phyloP scores from a whole-genome alignment of 2,797 vertebrate species.

The Siniperca undulata region DNA sequence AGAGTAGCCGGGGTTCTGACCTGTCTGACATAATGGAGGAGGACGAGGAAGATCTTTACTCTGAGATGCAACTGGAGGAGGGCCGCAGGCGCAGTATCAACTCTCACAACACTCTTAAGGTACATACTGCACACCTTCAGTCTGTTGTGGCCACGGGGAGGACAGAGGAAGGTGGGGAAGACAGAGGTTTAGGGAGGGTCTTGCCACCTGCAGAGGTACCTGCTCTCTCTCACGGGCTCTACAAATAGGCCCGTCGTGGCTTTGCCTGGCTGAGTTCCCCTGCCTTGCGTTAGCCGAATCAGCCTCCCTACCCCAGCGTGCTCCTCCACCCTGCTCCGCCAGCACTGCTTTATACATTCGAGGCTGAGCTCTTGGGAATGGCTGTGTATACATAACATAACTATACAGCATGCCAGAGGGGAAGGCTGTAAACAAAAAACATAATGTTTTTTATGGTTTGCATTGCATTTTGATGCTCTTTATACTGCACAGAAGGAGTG shows the following conservation, averaged over 20 bases:
- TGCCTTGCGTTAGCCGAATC: slow-evolving; percentile 43
- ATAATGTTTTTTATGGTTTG: slow-evolving; percentile 34
- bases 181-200: background rate
- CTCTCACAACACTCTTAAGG: slow-evolving; percentile 95
- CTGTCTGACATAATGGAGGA: slow-evolving; percentile 99
- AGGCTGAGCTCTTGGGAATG: slow-evolving; percentile 72
- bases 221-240: slow-evolving; percentile 50
- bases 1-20: slow-evolving; percentile 98
- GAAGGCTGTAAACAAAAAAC: slow-evolving; percentile 36
- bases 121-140: slow-evolving; percentile 73
- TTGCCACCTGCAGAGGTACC: slow-evolving; percentile 28
- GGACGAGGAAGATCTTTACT: slow-evolving; percentile 98
- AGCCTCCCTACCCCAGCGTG: slow-evolving; percentile 52
- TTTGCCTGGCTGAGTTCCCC: slow-evolving; percentile 67
- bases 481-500: slow-evolving; percentile 11
- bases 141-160: slow-evolving; percentile 3
- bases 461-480: slow-evolving; percentile 53
- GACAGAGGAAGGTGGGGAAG: slow-evolving; percentile 8
- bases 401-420: slow-evolving; percentile 61
- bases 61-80: slow-evolving; percentile 97
- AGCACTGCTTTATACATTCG: slow-evolving; percentile 63
- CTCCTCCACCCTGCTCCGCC: slow-evolving; percentile 39
- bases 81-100: slow-evolving; percentile 92
- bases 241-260: slow-evolving; percentile 61
- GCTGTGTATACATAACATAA: slow-evolving; percentile 45